phyloP scores from a whole-genome alignment of 2,888 invertebrate genomes.

The Rhingia campestris region DNA sequence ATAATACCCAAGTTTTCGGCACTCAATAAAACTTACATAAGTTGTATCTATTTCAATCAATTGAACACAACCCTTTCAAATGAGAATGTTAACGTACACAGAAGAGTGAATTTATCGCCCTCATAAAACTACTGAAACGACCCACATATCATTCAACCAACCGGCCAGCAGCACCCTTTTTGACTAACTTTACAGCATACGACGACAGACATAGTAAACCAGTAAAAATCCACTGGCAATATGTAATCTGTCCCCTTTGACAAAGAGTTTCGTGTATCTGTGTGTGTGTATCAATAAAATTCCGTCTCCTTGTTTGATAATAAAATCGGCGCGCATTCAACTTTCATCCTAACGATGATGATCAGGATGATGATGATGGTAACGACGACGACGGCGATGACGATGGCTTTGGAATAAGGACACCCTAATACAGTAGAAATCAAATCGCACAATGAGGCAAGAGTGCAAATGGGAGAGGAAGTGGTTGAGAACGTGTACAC shows the following conservation, averaged over 20 bases:
- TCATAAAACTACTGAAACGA: slow-evolving; percentile 70
- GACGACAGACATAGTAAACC: slow-evolving; percentile 30
- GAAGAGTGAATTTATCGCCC: slow-evolving; percentile 63
- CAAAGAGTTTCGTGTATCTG: not conserved
- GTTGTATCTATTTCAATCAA: slow-evolving; percentile 73
- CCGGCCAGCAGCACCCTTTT: slow-evolving; percentile 23
- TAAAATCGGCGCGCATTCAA: slow-evolving; percentile 51
- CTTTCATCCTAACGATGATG: slow-evolving; percentile 29
- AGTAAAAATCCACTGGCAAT: slow-evolving; percentile 53
- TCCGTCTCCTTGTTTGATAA: slow-evolving; percentile 37
- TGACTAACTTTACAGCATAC: not conserved
- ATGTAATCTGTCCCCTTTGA: slow-evolving; percentile 35
- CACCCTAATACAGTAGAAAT: slow-evolving; percentile 61
- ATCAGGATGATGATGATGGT: not conserved
- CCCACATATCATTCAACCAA: slow-evolving; percentile 37
- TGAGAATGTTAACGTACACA: slow-evolving; percentile 26
- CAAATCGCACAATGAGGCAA: slow-evolving; percentile 47
- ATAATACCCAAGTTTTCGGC: slow-evolving; percentile 70
- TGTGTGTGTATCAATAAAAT: slow-evolving; percentile 46
- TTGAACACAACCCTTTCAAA: slow-evolving; percentile 67
- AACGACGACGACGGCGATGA: not conserved
- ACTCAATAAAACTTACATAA: slow-evolving; percentile 68
- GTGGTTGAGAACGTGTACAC: slow-evolving; percentile 17
- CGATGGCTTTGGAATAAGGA: slow-evolving; percentile 7
- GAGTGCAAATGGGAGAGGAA: slow-evolving; percentile 37